Conservation (phyloP, 2,797 vertebrate genomes). For the Myripristis jacobus region DNA sequence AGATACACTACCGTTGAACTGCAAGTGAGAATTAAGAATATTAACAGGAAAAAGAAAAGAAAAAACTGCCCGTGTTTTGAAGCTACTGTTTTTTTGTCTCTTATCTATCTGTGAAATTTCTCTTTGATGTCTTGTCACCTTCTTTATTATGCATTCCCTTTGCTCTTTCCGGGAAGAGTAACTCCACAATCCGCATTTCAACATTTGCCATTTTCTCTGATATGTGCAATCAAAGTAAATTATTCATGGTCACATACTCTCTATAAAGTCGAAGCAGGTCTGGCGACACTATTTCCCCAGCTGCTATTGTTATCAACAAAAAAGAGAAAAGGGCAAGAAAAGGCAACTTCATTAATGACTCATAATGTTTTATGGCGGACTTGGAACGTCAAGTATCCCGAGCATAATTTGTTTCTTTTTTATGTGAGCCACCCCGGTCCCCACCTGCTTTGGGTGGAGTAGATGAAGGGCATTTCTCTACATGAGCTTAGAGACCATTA, state of each 20-base stretch:
- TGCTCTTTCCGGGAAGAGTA: constrained; percentile 74
- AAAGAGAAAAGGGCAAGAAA: constrained; percentile 70
- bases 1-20: constrained; percentile 19
- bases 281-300: constrained; percentile 67
- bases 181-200: constrained; percentile 64
- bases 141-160: constrained; percentile 81
- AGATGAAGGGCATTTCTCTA: constrained; percentile 79
- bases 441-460: constrained; percentile 73
- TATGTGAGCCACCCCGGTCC: constrained; percentile 71
- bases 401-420: constrained; percentile 80
- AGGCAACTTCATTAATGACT: constrained; percentile 78
- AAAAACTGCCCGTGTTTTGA: constrained; percentile 76
- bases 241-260: constrained; percentile 73
- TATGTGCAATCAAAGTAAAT: constrained; percentile 78
- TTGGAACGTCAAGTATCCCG: constrained; percentile 72
- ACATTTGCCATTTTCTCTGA: constrained; percentile 62
- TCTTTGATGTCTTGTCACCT: constrained; percentile 83
- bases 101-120: constrained; percentile 77
- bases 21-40: constrained; percentile 63
- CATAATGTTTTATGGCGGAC: constrained; percentile 77
- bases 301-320: constrained; percentile 79
- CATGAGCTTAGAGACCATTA: constrained; percentile 79
- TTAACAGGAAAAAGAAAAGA: constrained; percentile 65
- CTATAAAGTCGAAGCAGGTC: constrained; percentile 75
- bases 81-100: constrained; percentile 77